A percentile compares a stretch with the other conserved stretches of the same genome.
phyloP scores from a whole-genome alignment of 2,888 invertebrate genomes.

The Xylota sylvarum region DNA sequence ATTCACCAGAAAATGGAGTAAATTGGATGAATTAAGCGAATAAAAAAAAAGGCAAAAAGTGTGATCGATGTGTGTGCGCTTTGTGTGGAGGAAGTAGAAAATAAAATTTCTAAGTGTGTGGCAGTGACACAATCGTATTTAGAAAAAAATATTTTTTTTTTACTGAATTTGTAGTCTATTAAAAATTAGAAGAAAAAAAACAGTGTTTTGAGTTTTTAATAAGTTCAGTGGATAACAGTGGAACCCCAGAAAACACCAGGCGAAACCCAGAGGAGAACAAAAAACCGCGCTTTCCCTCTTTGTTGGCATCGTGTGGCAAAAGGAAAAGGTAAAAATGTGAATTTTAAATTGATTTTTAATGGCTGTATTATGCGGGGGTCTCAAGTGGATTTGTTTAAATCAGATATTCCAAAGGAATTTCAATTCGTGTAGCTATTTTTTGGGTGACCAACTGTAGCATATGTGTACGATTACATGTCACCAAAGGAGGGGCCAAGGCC shows the following conservation, averaged over 20 bases:
- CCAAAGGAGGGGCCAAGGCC: conserved; percentile 31
- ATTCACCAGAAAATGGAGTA: conserved; percentile 62
- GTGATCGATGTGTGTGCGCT: conserved; percentile 62
- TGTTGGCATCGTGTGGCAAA: conserved; percentile 50
- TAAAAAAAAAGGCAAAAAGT: conserved; percentile 17
- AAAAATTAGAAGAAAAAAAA: conserved; percentile 3
- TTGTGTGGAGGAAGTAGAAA: conserved; percentile 31
- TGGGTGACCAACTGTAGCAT: conserved; percentile 59
- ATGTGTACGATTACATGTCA: conserved; percentile 40
- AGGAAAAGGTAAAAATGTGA: conserved; percentile 61
- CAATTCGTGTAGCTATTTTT: not conserved
- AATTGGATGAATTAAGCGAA: conserved; percentile 31
- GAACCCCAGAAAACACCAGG: not conserved
- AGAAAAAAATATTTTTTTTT: conserved; percentile 3
- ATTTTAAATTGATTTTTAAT: conserved; percentile 43
- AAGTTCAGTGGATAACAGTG: conserved; percentile 25
- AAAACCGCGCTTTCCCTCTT: conserved; percentile 73
- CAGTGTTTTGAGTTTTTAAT: conserved; percentile 6
- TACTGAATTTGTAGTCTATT: not conserved
- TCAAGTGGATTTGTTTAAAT: not conserved
- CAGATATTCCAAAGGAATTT: conserved; percentile 1
- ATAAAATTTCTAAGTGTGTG: conserved; percentile 48
- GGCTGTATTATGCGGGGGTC: conserved; percentile 3
- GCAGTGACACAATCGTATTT: conserved; percentile 67
- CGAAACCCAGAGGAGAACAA: conserved; percentile 10